Percentiles rank a stretch among this genome's conserved stretches.
Conservation (phyloP, 2,113 vertebrate genomes). For the Crotophaga sulcirostris region DNA sequence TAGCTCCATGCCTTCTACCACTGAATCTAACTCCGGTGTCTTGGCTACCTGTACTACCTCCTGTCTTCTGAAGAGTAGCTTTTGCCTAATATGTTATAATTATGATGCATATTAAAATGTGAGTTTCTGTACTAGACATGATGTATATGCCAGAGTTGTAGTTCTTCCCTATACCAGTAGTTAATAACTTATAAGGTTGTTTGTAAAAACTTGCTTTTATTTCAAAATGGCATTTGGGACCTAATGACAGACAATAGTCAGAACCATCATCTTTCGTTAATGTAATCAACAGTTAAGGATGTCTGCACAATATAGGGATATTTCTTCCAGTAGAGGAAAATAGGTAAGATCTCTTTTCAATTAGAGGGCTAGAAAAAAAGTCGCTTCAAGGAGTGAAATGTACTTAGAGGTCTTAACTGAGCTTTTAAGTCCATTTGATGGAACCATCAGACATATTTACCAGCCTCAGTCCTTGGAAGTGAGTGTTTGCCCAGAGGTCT, state of each 20-base stretch:
- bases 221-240: not conserved
- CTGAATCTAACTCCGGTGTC: not conserved
- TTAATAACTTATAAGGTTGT: not conserved
- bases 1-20: not conserved
- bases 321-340: not conserved
- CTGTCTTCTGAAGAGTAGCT: not conserved
- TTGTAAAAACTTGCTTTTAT: not conserved
- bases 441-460: constrained; percentile 31
- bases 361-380: not conserved
- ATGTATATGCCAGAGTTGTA: not conserved
- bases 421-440: constrained; percentile 46
- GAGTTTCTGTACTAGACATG: not conserved
- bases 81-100: not conserved
- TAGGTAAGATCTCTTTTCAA: constrained; percentile 33
- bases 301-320: not conserved
- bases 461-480: not conserved
- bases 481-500: constrained; percentile 60
- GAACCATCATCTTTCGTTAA: not conserved
- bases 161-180: not conserved
- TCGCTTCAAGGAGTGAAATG: not conserved
- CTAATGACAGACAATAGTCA: not conserved
- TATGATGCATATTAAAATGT: not conserved
- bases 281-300: not conserved
- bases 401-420: constrained; percentile 13
- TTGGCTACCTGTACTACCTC: not conserved